Conservation (phyloP, 2,888 invertebrate species). For the Ethmia dodecea region DNA sequence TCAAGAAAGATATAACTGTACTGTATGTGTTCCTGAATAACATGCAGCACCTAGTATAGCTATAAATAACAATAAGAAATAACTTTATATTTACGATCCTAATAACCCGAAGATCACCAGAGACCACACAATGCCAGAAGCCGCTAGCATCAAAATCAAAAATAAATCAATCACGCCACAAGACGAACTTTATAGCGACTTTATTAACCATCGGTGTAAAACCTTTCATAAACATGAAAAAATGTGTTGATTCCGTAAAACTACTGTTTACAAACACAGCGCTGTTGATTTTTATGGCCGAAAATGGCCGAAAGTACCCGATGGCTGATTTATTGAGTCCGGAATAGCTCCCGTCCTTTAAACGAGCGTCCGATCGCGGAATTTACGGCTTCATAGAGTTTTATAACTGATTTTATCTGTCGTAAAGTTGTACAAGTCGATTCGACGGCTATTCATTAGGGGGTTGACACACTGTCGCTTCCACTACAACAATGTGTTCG, state of each 20-base stretch:
- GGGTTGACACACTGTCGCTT: conserved; percentile 7
- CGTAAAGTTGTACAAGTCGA: conserved; percentile 67
- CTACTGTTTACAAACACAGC: conserved; percentile 66
- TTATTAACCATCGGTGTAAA: conserved; percentile 30
- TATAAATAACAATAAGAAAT: too few species aligned
- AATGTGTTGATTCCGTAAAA: conserved; percentile 55
- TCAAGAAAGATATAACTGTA: too few species aligned
- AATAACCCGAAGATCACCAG: neutral
- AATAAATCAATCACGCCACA: conserved; percentile 18
- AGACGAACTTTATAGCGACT: conserved; percentile 7
- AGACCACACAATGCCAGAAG: conserved; percentile 5
- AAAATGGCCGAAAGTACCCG: conserved; percentile 53
- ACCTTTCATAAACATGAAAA: conserved; percentile 39
- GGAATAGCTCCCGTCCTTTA: conserved; percentile 66
- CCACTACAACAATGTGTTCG: too few species aligned
- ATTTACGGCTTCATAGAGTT: conserved; percentile 67
- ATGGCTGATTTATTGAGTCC: conserved; percentile 64
- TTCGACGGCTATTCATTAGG: conserved; percentile 55
- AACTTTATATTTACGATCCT: too few species aligned
- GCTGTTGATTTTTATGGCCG: conserved; percentile 63
- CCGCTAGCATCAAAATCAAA: conserved; percentile 7
- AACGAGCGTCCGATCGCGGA: conserved; percentile 43
- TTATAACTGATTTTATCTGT: conserved; percentile 74
- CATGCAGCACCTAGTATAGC: too few species aligned
- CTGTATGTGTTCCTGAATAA: too few species aligned